Evolutionary conservation across 2,113 vertebrate species (phyloP), one percentile per base, ranked within the genome.

Genomic region (Odobenus rosmarus): DNA sequence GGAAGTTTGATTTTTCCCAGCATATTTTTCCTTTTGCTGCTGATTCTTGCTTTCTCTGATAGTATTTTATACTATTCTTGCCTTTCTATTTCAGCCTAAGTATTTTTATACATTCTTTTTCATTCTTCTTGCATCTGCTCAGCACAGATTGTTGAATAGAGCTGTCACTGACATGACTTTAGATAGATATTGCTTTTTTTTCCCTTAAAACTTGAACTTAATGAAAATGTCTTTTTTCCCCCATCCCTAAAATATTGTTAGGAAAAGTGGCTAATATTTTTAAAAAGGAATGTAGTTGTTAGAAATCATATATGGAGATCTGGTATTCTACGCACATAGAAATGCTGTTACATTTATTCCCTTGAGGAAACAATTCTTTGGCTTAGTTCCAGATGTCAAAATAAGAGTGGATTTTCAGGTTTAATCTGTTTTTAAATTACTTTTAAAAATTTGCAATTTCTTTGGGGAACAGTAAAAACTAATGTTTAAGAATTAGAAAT

Each of bases 381-480:
- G 46, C 31, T 71, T 53, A 77, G 46, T 72, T 94, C 26, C 53
- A 61, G 53, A n/a, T 64, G 55, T 92, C 90, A 95, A 53, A 94
- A 94, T 81, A 39, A 88, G n/a, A 94, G 14, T 85, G 14, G 21
- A 42, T 84, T 93, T 49, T 91, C 33, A 59, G 33, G 42, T 96
- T 95, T 93, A 81, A 69, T 53, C 21, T 85, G 69, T 42, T 80
- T 21, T 89, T 85, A 85, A 74, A 92, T 97, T 86, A 86, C 18
- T 62, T 93, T 85, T 61, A 89, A 53, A 53, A 67, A 82, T 69
- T 64, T 49, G 71, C 19, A 64, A n/a, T 69, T 88, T 77, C 24
- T 64, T 84, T 71, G 24, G 64, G 57, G 42, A 95, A 19, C 59
- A 84, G 61, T 93, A 95, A 95, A 97, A 93, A n/a, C 55, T 88